Evolutionary conservation across 2,888 invertebrate genomes (phyloP).

Genomic region (Apotomis betuletana): DNA sequence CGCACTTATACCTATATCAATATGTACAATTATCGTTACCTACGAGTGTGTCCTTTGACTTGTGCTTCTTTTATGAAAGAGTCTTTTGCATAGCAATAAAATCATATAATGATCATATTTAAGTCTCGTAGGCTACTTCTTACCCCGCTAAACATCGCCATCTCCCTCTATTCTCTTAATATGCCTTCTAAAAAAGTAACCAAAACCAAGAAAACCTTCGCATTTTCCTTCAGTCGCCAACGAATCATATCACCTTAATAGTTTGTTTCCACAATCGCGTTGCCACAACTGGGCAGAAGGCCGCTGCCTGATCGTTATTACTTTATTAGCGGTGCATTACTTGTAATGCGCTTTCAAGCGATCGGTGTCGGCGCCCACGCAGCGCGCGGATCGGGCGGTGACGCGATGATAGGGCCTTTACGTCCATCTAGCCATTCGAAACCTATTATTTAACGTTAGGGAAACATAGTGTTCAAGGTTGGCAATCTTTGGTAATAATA

Average conservation of each 20-base stretch:
- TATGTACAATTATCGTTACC: no score
- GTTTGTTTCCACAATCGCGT: constrained; percentile 16
- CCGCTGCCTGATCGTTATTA: constrained; percentile 9
- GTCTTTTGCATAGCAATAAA: no score
- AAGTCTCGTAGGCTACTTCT: no score
- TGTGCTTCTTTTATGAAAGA: no score
- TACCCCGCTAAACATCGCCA: no score
- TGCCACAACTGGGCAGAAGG: constrained; percentile 4
- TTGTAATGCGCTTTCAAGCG: constrained; percentile 25
- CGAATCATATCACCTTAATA: constrained; percentile 9
- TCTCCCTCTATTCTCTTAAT: background rate
- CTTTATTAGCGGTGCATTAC: constrained; percentile 24
- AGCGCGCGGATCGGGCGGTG: constrained; percentile 17
- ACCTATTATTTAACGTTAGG: background rate
- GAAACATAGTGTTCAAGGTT: background rate
- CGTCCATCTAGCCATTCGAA: background rate
- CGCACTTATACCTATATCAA: no score
- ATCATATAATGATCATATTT: no score
- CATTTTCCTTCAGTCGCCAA: background rate
- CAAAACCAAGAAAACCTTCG: background rate
- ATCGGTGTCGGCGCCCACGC: constrained; percentile 32
- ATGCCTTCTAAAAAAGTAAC: background rate
- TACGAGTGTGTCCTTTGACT: no score
- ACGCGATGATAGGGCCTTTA: constrained; percentile 32
- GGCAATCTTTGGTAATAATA: no score